Evolutionary conservation across 2,797 vertebrate species (phyloP), one percentile per base, ranked within the genome.

Genomic region (Momotus momota): DNA sequence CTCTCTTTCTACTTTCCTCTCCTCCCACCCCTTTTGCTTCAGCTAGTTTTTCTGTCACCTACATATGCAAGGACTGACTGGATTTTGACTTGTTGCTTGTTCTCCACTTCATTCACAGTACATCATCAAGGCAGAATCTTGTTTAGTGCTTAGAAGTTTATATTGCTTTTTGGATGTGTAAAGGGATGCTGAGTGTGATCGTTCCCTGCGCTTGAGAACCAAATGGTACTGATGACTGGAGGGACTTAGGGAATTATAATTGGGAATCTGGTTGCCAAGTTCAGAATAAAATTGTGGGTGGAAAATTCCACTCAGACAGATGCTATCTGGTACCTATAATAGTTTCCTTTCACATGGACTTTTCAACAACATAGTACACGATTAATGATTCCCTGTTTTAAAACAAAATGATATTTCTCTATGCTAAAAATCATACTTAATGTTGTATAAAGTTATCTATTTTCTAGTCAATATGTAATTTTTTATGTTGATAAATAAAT

Each of bases 141-240:
- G 4, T 35, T 29, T 75, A 48, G 7, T 31, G 41, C 20, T 51
- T 87, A 17, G 35, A 64, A 74, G 20, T 75, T 85, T 60, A 31
- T 57, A n/a, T 8, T 33, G 8, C 49, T 65, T 40, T 33, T 73
- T 70, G 27, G 15, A 46, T 62, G 23, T 14, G 20, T 67, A 74
- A 87, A 77, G 27, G 14, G 35, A 81, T 85, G 48, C n/a, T 57
- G 35, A 51, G 38, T 40, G 51, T 62, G 65, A 48, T 81, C 60
- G 54, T 41, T 45, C 51, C 46, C 45, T 91, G 7, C 54, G 35
- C 81, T 67, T 91, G 78, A 83, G 74, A 79, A 91, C 25, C 67
- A 67, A 85, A 87, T 74, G 61, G n/a, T 85, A 69, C 17, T 75
- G 85, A 94, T 91, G 81, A 85, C 45, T 45, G 49, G 54, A 93